These are phyloP conservation scores for Rotaria socialis DNA, from an alignment of 2,888 invertebrate species.

Conservation along the genomic window DNA sequence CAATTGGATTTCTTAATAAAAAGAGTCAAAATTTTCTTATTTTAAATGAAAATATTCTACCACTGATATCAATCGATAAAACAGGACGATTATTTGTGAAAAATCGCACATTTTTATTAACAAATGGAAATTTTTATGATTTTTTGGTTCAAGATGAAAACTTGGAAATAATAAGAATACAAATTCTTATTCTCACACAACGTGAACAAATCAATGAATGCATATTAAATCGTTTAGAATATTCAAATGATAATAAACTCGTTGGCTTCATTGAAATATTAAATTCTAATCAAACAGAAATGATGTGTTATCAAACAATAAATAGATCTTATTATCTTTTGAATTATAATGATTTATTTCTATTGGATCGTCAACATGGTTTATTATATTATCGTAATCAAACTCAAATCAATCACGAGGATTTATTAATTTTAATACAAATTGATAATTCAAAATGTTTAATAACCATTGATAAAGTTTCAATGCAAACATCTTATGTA, in stretches of 20 bases:
- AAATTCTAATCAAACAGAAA: neutral
- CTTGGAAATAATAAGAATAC: neutral
- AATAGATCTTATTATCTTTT: neutral
- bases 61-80: neutral
- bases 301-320: neutral
- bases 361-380: neutral
- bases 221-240: neutral
- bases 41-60: neutral
- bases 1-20: slow-evolving; percentile 19
- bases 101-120: neutral
- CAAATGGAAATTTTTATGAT: slow-evolving; percentile 14
- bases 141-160: neutral
- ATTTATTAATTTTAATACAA: neutral
- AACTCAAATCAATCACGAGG: neutral
- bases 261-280: neutral
- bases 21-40: neutral
- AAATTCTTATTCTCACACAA: neutral
- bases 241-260: neutral
- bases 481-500: neutral
- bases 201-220: neutral
- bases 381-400: neutral
- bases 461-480: neutral
- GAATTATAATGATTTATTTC: neutral
- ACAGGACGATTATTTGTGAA: neutral
- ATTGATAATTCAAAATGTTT: neutral